phyloP scores from a whole-genome alignment of 2,113 vertebrate genomes.

The Vicugna pacos region DNA sequence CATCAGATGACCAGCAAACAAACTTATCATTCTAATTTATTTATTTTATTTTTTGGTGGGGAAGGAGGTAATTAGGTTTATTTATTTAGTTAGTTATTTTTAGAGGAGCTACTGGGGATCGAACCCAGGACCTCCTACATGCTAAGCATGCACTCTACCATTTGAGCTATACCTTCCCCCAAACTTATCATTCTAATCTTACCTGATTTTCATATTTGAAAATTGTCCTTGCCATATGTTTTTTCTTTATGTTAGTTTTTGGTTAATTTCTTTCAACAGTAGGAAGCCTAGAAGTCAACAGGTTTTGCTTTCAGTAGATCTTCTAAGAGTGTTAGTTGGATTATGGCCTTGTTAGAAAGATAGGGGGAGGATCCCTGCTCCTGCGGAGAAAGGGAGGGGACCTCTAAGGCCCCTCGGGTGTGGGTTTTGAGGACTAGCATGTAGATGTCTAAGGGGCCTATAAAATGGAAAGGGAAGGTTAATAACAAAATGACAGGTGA shows the following conservation, averaged over 20 bases:
- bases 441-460: background rate
- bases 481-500: background rate
- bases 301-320: slow-evolving; percentile 45
- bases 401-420: background rate
- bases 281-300: background rate
- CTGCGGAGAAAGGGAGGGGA: background rate
- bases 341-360: background rate
- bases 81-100: too few relatives aligned
- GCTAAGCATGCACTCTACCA: too few relatives aligned
- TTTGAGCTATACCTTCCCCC: too few relatives aligned
- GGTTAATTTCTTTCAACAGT: slow-evolving; percentile 26
- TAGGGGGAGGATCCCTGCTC: background rate
- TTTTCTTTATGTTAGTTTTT: background rate
- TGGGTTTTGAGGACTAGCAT: background rate
- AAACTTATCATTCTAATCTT: background rate
- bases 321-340: background rate
- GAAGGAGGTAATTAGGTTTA: too few relatives aligned
- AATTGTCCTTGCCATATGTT: background rate
- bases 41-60: too few relatives aligned
- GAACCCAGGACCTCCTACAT: too few relatives aligned
- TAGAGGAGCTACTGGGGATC: too few relatives aligned
- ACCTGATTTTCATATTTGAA: slow-evolving; percentile 11
- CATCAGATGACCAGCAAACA: background rate
- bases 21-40: background rate
- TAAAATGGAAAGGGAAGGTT: background rate